phyloP scores from a whole-genome alignment of 1,140 invertebrate species.

The Glomeris maerens region DNA sequence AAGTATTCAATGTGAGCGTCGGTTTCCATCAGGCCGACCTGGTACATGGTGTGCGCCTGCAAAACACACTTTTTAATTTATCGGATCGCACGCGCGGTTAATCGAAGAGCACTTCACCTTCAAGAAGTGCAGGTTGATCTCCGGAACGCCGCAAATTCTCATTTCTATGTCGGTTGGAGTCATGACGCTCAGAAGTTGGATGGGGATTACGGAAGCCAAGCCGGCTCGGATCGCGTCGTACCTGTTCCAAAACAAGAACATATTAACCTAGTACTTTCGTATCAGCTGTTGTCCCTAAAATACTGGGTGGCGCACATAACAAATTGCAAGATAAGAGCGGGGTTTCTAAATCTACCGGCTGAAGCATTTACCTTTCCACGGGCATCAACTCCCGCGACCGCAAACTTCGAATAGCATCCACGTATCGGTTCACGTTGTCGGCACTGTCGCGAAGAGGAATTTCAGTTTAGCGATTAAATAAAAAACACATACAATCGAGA shows the following conservation, averaged over 20 bases:
- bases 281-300: too few relatives aligned
- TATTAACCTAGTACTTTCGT: too few relatives aligned
- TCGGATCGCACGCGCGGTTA: background rate
- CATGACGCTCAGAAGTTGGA: slow-evolving; percentile 26
- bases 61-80: background rate
- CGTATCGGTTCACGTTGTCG: slow-evolving; percentile 28
- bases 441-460: slow-evolving; percentile 18
- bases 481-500: background rate
- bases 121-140: slow-evolving; percentile 29
- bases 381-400: slow-evolving; percentile 25
- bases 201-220: slow-evolving; percentile 28
- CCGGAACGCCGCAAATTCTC: slow-evolving; percentile 29
- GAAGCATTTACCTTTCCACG: slow-evolving; percentile 19
- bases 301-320: too few relatives aligned
- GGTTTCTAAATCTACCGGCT: too few relatives aligned
- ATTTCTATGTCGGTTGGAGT: slow-evolving; percentile 28
- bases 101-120: slow-evolving; percentile 23
- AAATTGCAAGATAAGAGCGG: too few relatives aligned
- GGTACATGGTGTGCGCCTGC: slow-evolving; percentile 32
- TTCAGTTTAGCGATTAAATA: background rate
- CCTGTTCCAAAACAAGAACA: too few relatives aligned
- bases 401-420: slow-evolving; percentile 26
- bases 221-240: slow-evolving; percentile 25
- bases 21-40: slow-evolving; percentile 32
- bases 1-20: slow-evolving; percentile 32